Base-by-base conservation (phyloP, 2,113 vertebrate genomes). In the Anseranas semipalmata region DNA sequence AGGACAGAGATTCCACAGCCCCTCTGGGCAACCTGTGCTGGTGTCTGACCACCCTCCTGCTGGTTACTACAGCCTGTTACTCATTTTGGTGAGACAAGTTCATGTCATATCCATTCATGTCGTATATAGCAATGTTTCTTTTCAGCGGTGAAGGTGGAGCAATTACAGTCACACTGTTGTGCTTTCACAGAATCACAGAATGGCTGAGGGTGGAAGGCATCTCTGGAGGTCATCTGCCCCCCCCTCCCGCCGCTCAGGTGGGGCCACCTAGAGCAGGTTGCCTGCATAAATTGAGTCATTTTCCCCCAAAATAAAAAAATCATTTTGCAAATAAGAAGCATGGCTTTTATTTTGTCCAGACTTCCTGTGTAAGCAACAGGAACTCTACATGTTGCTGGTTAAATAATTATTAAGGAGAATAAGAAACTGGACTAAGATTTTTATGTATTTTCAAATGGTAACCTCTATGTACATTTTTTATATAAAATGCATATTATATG, bases 111-210 rank as follows among this genome's bases (percentile, higher is more conserved):
- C 12, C 18, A 41, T 62, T 81, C 8, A 9, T 67, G 50, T 78
- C 6, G 17, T 77, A 3, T 39, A 6, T 28, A 24, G 20, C 9
- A 58, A 4, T 58, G 43, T 27, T 80, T 80, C 0, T 0, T 73
- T 48, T 74, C 22, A 4, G 12, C 59, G 12, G 2, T 65, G 43
- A 59, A 74, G 28, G 12, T 30, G 5, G 4, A 52, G 71, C 56
- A 79, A 48, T 65, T 80, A 22, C 16, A 60, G 28, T 20, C 25
- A 60, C 15, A 6, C 4, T 60, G 5, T 30, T 68, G 11, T 41
- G 22, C 35, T 76, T 56, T 17, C 24, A 63, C 16, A 39, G 37
- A 39, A 30, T 41, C 17, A 27, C 22, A 65, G 62, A 41, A 41
- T 65, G 25, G 39, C 18, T 19, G 27, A 30, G 17, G 12, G 41